Conservation (phyloP, 2,888 invertebrate species). For the Sylvicola fuscatus region DNA sequence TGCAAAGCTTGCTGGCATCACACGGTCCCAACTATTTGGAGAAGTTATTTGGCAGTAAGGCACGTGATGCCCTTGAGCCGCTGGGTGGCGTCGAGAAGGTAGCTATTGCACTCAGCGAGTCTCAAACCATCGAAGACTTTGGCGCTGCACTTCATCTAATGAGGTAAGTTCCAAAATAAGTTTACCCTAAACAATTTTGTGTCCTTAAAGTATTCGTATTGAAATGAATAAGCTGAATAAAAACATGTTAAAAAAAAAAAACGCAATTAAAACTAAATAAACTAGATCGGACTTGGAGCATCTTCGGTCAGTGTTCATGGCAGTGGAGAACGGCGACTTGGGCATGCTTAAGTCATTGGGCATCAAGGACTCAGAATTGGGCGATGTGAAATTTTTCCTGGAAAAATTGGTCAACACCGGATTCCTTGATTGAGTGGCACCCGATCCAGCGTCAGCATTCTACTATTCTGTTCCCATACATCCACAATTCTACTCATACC, state of each 20-base stretch:
- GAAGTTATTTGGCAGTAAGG: conserved; percentile 89
- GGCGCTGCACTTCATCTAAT: conserved; percentile 26
- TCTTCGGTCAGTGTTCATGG: conserved; percentile 84
- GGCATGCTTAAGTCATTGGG: conserved; percentile 86
- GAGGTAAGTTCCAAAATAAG: no score
- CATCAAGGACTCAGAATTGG: conserved; percentile 86
- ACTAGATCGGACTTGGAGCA: conserved; percentile 78
- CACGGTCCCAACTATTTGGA: conserved; percentile 94
- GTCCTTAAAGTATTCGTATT: no score
- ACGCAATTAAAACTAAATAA: conserved; percentile 3
- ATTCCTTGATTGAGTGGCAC: conserved; percentile 76
- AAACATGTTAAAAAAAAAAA: no score
- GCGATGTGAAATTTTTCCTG: conserved; percentile 89
- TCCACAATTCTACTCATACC: conserved; percentile 51
- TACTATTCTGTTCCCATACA: conserved; percentile 50
- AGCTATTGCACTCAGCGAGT: conserved; percentile 83
- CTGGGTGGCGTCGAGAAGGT: conserved; percentile 90
- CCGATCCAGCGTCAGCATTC: conserved; percentile 51
- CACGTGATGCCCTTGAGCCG: conserved; percentile 74
- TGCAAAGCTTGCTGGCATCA: conserved; percentile 81
- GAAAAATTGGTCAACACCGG: conserved; percentile 91
- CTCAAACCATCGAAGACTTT: conserved; percentile 88
- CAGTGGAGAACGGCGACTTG: conserved; percentile 84
- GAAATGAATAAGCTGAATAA: no score
- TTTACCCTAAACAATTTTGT: no score